Base-by-base conservation (phyloP, 2,888 invertebrate species). In the Sthenelais limicola region DNA sequence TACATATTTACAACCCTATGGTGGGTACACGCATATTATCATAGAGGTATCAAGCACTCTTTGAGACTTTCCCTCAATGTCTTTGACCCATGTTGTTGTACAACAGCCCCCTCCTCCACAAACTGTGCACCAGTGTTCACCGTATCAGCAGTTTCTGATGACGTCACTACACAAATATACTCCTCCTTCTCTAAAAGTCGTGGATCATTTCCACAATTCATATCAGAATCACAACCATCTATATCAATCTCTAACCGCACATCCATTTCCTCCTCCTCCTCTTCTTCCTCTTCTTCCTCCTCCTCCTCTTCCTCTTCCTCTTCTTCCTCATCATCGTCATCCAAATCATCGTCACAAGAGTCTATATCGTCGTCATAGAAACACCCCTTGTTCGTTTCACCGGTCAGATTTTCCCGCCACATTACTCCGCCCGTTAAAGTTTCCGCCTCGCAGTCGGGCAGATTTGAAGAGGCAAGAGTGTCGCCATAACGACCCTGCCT, bases 361-460 rank as follows among this genome's bases (percentile, higher is more conserved):
- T 56, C 56, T 33, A 56, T 56, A 32, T 56, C 56, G 21, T 56
- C 56, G 30, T 56, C 56, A 32, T 56, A 32, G 30, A 33, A 56
- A 56, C 30, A 56, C 18, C 56, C 56, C 5, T 33, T 48, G 2
- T 48, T 24, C 48, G 21, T 48, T 1, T 4, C 30, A 32, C 32
- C 26, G 2, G 28, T 33, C 30, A 56, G 30, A 15, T 30, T 56
- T 15, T 56, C 56, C 18, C 33, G 56, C 56, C 56, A 56, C 2
- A 24, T 28, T 12, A n/a, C 30, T 3, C 33, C 56, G n/a, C 56
- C 56, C 1, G 56, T 56, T 12, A 56, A n/a, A 32, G 51, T 51
- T 32, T 68, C 68, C 21, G 68, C 68, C 51, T 68, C 68, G 30
- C 68, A 68, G 32, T 68, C 68, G 12, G 68, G 68, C 21, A 68